phyloP scores from a whole-genome alignment of 2,888 invertebrate genomes.

The Strigamia transsilvanica region DNA sequence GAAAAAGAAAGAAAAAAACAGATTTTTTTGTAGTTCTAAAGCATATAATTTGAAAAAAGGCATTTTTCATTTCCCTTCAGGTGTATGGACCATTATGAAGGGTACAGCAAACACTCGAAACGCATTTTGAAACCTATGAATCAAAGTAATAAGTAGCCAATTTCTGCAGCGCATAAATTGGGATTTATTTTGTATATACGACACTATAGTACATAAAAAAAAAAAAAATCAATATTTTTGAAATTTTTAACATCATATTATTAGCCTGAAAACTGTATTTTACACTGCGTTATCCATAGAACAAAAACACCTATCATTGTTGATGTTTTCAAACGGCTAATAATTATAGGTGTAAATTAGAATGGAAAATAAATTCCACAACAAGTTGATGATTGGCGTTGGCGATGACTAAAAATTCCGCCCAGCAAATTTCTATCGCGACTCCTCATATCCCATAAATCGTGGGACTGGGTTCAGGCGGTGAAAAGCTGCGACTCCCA shows the following conservation, averaged over 20 bases:
- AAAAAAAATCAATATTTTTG: background rate
- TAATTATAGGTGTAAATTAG: conserved; percentile 47
- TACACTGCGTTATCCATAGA: background rate
- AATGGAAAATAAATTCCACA: background rate
- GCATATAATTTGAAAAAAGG: background rate
- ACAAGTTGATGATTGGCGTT: conserved; percentile 34
- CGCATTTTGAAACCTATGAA: conserved; percentile 35
- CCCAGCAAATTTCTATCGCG: conserved; percentile 42
- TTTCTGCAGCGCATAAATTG: background rate
- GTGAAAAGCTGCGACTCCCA: conserved; percentile 37
- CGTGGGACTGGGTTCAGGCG: conserved; percentile 29
- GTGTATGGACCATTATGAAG: conserved; percentile 7
- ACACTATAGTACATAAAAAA: background rate
- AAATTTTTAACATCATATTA: conserved; percentile 13
- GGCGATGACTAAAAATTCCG: conserved; percentile 37
- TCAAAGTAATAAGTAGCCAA: conserved; percentile 46
- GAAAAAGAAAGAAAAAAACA: background rate
- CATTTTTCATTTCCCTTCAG: conserved; percentile 23
- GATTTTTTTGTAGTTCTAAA: background rate
- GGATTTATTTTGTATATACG: background rate
- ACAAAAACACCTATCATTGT: conserved; percentile 37
- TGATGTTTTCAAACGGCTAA: conserved; percentile 38
- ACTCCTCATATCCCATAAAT: conserved; percentile 40
- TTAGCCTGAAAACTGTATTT: conserved; percentile 26
- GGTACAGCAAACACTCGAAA: conserved; percentile 15